Base-by-base conservation (phyloP, 1,140 invertebrate species). In the Pomacea maculata region DNA sequence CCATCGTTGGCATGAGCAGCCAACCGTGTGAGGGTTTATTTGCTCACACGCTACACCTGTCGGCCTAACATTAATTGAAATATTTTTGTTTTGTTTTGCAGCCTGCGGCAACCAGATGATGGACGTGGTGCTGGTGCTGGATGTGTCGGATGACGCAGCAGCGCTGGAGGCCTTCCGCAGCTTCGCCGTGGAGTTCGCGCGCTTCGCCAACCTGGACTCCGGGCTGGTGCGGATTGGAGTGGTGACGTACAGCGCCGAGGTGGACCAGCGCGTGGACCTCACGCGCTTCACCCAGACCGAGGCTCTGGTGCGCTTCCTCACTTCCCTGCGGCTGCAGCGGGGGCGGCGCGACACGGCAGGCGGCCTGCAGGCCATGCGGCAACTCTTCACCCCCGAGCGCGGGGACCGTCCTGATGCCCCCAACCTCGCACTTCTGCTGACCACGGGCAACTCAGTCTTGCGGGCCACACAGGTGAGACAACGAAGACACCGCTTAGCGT, bases 371-470 rank as follows among this genome's bases (percentile, higher is more conserved):
- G 80, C 86, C 17, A 81, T 86, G 70, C 78, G 72, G 0, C 75
- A 85, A 57, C 57, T 88, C 9, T 85, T 89, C 57, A 64, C 45
- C 25, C 63, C 29, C 12, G 63, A 70, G 14, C 71, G 79, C 6
- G 85, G 84, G 12, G 89, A 88, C 61, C 81, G 89, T 52, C 80
- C 85, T 11, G 84, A 85, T 45, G 82, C 80, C 25, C 83, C 86
- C 0, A 84, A 86, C 21, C 81, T 83, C 29, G 75, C 85, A 45
- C 82, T 89, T 17, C 45, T 90, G 1, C 73, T 90, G 34, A 87
- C 87, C 52, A 85, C 88, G 65, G 83, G 80, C 71, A 79, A 78
- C 63, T 83, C 84, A 9, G 52, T 80, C 81, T n/a, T 83, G 81
- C 14, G 78, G 78, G 67, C 34, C 34, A 54, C 61, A 80, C 15